These are phyloP conservation scores for Zeuzera pyrina DNA, from an alignment of 2,888 invertebrate species.

Conservation along the genomic window DNA sequence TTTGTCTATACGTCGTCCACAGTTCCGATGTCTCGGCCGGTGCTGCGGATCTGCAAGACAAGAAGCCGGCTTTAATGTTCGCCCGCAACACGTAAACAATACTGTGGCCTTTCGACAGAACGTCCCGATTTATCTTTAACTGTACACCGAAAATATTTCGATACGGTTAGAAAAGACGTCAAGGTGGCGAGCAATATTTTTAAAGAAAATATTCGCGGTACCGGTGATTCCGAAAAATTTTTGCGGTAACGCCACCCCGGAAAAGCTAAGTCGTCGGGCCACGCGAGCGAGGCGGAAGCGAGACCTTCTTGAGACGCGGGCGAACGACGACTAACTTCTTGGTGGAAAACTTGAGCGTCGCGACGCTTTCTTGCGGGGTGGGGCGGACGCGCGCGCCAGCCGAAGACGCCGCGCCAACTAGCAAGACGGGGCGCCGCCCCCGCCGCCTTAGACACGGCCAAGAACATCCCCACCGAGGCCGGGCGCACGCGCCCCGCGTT, in stretches of 20 bases:
- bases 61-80: constrained; percentile 11
- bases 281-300: constrained; percentile 48
- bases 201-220: constrained; percentile 5
- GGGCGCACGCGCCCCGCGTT: constrained; percentile 70
- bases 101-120: constrained; percentile 9
- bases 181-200: neutral
- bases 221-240: no score
- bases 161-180: neutral
- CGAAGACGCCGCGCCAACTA: constrained; percentile 72
- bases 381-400: constrained; percentile 68
- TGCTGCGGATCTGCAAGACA: constrained; percentile 39
- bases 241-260: constrained; percentile 26
- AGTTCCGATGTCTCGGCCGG: constrained; percentile 23
- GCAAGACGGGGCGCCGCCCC: constrained; percentile 71
- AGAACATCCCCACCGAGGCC: constrained; percentile 68
- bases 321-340: constrained; percentile 74
- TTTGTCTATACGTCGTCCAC: constrained; percentile 8
- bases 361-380: constrained; percentile 70
- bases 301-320: constrained; percentile 71
- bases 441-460: constrained; percentile 68
- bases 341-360: constrained; percentile 72
- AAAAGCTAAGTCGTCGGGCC: constrained; percentile 35
- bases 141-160: constrained; percentile 11
- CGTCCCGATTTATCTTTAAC: constrained; percentile 14
- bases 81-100: constrained; percentile 4